Evolutionary conservation across 1,140 invertebrate species (phyloP).

Genomic region (Mamestra configurata): DNA sequence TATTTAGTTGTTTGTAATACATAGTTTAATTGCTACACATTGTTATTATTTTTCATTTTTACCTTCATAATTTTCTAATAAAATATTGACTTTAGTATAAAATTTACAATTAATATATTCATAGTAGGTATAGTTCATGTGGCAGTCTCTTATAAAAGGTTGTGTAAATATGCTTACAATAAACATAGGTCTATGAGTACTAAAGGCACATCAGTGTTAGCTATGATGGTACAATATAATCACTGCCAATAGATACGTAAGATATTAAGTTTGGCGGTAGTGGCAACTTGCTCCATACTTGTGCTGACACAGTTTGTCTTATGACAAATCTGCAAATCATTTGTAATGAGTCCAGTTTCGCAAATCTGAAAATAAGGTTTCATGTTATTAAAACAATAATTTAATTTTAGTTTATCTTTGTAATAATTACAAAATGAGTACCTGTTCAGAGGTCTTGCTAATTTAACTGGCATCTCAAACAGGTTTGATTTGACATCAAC

Average conservation of each 20-base stretch:
- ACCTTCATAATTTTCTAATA: constrained; percentile 40
- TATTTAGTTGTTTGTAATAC: constrained; percentile 49
- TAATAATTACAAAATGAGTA: constrained; percentile 49
- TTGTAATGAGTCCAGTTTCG: constrained; percentile 83
- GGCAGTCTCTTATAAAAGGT: constrained; percentile 48
- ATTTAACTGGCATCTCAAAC: constrained; percentile 85
- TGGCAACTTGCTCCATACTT: constrained; percentile 76
- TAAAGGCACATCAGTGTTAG: constrained; percentile 60
- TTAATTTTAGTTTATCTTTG: not conserved
- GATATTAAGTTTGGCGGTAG: constrained; percentile 81
- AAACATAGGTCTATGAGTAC: constrained; percentile 67
- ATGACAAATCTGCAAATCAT: constrained; percentile 86
- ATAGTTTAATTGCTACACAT: constrained; percentile 34
- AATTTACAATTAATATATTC: constrained; percentile 42
- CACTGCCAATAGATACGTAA: constrained; percentile 82
- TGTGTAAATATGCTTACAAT: constrained; percentile 61
- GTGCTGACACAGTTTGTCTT: constrained; percentile 79
- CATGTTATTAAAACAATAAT: not conserved
- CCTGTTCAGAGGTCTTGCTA: constrained; percentile 85
- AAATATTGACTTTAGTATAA: constrained; percentile 48
- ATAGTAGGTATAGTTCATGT: constrained; percentile 18
- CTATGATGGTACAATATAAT: constrained; percentile 81
- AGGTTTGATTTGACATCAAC: constrained; percentile 83
- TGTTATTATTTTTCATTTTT: constrained; percentile 5
- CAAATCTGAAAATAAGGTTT: constrained; percentile 76